Evolutionary conservation across 1,140 invertebrate species (phyloP).

Genomic region (Drosophila asahinai): DNA sequence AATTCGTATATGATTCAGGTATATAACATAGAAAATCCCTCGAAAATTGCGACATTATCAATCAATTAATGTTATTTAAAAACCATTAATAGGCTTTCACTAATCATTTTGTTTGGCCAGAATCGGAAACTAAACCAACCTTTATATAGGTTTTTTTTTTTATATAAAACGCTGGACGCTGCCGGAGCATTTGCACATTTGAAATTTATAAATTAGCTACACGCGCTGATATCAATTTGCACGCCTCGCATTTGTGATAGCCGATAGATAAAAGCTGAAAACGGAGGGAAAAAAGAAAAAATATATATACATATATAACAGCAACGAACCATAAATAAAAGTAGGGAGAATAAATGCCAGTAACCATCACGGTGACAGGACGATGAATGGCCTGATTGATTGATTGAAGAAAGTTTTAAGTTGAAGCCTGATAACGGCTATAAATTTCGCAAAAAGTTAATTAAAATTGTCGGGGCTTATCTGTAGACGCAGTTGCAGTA

Average conservation of each 20-base stretch:
- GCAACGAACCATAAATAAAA: conserved; percentile 24
- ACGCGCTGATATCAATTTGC: conserved; percentile 70
- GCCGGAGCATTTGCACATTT: conserved; percentile 12
- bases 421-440: conserved; percentile 6
- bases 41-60: conserved; percentile 26
- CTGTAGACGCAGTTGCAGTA: conserved; percentile 4
- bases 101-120: conserved; percentile 78
- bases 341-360: conserved; percentile 13
- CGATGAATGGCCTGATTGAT: conserved; percentile 26
- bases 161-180: conserved; percentile 4
- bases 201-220: conserved; percentile 69
- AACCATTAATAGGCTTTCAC: conserved; percentile 77
- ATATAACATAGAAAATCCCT: conserved; percentile 15
- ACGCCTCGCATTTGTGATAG: conserved; percentile 54
- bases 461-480: conserved; percentile 36
- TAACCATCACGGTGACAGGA: conserved; percentile 17
- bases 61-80: conserved; percentile 75
- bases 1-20: not conserved
- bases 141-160: conserved; percentile 5
- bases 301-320: conserved; percentile 5
- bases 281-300: not conserved
- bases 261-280: conserved; percentile 30
- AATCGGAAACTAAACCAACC: conserved; percentile 43
- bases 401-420: conserved; percentile 28
- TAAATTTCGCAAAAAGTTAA: conserved; percentile 20